Percentiles rank a stretch among this genome's conserved stretches.
These are phyloP conservation scores for Tetragnatha montana DNA, from an alignment of 2,888 invertebrate genomes.

Conservation along the genomic window DNA sequence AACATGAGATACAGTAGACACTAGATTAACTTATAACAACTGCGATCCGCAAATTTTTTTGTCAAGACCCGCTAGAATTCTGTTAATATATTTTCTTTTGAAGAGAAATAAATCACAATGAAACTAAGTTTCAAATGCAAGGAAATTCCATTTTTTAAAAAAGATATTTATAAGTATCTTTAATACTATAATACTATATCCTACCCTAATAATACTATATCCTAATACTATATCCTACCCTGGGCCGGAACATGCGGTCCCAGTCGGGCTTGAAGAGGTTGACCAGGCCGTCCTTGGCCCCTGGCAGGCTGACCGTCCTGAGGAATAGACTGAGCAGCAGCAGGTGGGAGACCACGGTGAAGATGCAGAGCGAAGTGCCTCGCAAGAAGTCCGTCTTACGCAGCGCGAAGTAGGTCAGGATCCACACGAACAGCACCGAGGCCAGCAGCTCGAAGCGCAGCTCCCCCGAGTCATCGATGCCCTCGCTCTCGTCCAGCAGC, in stretches of 20 bases:
- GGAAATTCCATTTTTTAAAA: too few relatives aligned
- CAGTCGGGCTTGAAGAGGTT: conserved; percentile 92
- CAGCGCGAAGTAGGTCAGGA: conserved; percentile 94
- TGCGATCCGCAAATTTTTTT: too few relatives aligned
- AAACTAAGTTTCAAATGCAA: too few relatives aligned
- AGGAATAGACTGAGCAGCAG: conserved; percentile 90
- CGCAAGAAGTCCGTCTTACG: conserved; percentile 82
- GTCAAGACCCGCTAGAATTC: too few relatives aligned
- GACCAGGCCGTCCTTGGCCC: conserved; percentile 88
- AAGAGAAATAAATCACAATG: too few relatives aligned
- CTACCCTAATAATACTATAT: too few relatives aligned
- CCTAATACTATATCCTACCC: conserved; percentile 80
- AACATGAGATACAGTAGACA: too few relatives aligned
- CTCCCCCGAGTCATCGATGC: conserved; percentile 87
- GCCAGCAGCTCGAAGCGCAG: conserved; percentile 92
- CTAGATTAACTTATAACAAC: too few relatives aligned
- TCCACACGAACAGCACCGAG: conserved; percentile 92
- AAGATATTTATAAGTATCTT: too few relatives aligned
- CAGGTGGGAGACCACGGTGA: conserved; percentile 92
- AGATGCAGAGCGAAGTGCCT: conserved; percentile 87
- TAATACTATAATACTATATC: too few relatives aligned
- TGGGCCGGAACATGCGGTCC: conserved; percentile 87
- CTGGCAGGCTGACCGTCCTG: conserved; percentile 91
- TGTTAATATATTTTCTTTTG: too few relatives aligned
- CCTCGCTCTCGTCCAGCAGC: conserved; percentile 88